phyloP scores from a whole-genome alignment of 2,797 vertebrate genomes.

The Spinus pinus region DNA sequence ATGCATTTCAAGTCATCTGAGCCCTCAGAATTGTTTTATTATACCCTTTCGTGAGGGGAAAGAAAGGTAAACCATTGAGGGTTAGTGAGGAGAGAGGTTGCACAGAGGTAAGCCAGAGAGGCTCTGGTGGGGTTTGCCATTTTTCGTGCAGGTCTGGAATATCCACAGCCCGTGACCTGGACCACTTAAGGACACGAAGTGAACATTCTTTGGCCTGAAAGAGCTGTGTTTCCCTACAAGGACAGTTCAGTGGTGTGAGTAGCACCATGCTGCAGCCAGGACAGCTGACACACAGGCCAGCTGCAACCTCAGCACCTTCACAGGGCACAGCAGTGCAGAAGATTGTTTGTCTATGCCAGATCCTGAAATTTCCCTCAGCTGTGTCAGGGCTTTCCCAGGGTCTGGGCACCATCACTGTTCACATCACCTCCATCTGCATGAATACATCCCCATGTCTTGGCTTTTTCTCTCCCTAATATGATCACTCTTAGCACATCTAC shows the following conservation, averaged over 20 bases:
- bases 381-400: not conserved
- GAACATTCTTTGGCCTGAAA: not conserved
- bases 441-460: not conserved
- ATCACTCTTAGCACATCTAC: not conserved
- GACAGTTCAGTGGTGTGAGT: not conserved
- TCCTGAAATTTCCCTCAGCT: not conserved
- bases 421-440: not conserved
- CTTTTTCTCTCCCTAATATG: not conserved
- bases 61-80: not conserved
- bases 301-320: not conserved
- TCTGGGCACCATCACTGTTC: not conserved
- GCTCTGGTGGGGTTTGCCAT: not conserved
- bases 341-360: not conserved
- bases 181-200: not conserved
- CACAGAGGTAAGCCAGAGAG: not conserved
- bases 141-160: not conserved
- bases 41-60: not conserved
- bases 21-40: not conserved
- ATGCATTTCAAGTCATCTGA: not conserved
- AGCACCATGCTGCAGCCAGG: not conserved
- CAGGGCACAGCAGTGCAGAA: not conserved
- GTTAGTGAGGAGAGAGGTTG: not conserved
- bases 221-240: not conserved
- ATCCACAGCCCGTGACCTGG: fast-evolving
- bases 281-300: not conserved